Evolutionary conservation across 1,140 invertebrate genomes (phyloP).

Genomic region (Ceratina australensis): DNA sequence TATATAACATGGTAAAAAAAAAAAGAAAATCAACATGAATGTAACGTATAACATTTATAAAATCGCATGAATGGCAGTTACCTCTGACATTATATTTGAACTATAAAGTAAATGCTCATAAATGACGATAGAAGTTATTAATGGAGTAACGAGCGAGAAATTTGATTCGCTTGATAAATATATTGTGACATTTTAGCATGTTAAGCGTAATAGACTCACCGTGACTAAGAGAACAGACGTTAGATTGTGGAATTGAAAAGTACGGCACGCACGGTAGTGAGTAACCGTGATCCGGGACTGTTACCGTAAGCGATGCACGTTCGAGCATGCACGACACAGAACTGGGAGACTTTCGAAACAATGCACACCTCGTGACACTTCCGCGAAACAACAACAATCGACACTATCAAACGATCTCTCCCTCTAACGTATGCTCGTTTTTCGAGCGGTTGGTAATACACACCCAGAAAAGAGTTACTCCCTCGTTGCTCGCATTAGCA

Average conservation of each 20-base stretch:
- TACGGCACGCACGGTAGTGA: slow-evolving; percentile 1
- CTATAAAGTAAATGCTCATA: background rate
- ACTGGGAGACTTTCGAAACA: slow-evolving; percentile 37
- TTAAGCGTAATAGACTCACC: slow-evolving; percentile 15
- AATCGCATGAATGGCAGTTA: background rate
- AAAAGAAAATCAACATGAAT: background rate
- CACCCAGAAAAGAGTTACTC: background rate
- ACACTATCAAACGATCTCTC: slow-evolving; percentile 36
- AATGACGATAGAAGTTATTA: background rate
- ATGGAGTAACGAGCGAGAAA: slow-evolving; percentile 1
- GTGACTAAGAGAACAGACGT: slow-evolving; percentile 1
- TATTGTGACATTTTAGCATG: slow-evolving; percentile 2
- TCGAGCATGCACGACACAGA: slow-evolving; percentile 27
- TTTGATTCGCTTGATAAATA: background rate
- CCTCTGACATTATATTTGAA: background rate
- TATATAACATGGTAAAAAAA: background rate
- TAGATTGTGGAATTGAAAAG: background rate
- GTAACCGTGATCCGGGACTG: background rate
- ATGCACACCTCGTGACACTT: slow-evolving; percentile 51
- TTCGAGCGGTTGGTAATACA: background rate
- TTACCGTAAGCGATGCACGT: slow-evolving; percentile 29
- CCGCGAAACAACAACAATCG: slow-evolving; percentile 37
- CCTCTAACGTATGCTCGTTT: background rate
- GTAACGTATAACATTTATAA: background rate
- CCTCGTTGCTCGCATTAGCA: background rate